phyloP scores from a whole-genome alignment of 2,113 vertebrate species.

The Plecotus auritus region DNA sequence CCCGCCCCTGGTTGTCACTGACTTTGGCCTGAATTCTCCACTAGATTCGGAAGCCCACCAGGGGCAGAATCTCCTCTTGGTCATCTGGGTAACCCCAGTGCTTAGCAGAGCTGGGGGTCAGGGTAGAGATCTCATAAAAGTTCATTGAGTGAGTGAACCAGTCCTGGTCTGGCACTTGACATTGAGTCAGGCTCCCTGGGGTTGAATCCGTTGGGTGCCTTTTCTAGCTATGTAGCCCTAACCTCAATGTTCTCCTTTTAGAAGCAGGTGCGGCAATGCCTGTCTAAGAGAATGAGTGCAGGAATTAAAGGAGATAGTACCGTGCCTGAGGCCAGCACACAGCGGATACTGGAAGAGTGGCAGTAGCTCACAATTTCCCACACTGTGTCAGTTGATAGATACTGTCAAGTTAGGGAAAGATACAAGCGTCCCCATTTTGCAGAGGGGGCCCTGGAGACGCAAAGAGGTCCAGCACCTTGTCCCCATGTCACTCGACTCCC shows the following conservation, averaged over 20 bases:
- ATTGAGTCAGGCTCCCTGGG: background rate
- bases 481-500: fast-evolving
- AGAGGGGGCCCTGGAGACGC: background rate
- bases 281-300: background rate
- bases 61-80: background rate
- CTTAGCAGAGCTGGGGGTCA: background rate
- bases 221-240: background rate
- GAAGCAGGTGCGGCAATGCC: background rate
- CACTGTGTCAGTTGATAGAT: background rate
- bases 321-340: fast-evolving
- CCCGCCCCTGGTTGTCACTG: background rate
- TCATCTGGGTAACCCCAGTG: background rate
- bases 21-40: background rate
- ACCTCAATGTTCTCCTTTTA: background rate
- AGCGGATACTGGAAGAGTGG: fast-evolving
- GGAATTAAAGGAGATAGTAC: background rate
- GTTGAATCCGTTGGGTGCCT: background rate
- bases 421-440: background rate
- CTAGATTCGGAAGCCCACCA: background rate
- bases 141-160: fast-evolving
- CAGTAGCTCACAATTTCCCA: fast-evolving
- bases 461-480: background rate
- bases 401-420: background rate
- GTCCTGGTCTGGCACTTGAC: background rate
- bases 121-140: background rate